Evolutionary conservation across 2,113 vertebrate genomes (phyloP).

Genomic region (Prunella fulvescens): DNA sequence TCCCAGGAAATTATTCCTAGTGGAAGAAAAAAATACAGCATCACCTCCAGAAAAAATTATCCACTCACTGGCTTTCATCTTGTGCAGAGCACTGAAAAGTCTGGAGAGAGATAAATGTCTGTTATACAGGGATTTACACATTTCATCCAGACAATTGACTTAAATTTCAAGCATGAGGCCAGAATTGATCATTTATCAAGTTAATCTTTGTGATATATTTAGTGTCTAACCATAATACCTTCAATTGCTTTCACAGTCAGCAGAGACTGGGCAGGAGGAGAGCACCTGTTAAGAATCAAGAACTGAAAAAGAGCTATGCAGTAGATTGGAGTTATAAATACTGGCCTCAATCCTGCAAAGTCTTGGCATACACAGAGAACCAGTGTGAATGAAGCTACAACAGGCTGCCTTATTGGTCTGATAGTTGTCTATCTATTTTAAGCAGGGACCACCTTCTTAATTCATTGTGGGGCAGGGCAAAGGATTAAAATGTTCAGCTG

Average conservation of each 20-base stretch:
- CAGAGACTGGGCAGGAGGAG: neutral
- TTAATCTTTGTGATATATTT: conserved; percentile 51
- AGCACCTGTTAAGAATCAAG: conserved; percentile 56
- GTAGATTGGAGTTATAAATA: neutral
- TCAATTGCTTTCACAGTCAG: conserved; percentile 40
- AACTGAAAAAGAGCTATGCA: neutral
- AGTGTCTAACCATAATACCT: conserved; percentile 12
- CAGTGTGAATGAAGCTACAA: neutral
- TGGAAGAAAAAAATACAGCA: neutral
- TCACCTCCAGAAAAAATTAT: conserved; percentile 7
- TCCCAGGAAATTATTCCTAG: neutral
- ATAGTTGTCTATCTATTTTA: neutral
- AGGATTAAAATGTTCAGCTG: neutral
- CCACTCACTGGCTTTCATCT: conserved; percentile 28
- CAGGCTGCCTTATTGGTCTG: neutral
- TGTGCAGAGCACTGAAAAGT: neutral
- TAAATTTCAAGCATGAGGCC: conserved; percentile 33
- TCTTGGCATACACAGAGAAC: neutral
- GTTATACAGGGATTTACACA: conserved; percentile 30
- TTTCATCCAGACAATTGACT: conserved; percentile 49
- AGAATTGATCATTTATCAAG: conserved; percentile 46
- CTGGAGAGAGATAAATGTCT: conserved; percentile 38
- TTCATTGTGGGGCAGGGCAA: neutral
- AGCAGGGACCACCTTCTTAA: neutral
- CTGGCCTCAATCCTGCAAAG: neutral